Evolutionary conservation across 37 sponge, comb jelly and placozoan species (phyloP).

Genomic region (Petrosia ficiformis): DNA sequence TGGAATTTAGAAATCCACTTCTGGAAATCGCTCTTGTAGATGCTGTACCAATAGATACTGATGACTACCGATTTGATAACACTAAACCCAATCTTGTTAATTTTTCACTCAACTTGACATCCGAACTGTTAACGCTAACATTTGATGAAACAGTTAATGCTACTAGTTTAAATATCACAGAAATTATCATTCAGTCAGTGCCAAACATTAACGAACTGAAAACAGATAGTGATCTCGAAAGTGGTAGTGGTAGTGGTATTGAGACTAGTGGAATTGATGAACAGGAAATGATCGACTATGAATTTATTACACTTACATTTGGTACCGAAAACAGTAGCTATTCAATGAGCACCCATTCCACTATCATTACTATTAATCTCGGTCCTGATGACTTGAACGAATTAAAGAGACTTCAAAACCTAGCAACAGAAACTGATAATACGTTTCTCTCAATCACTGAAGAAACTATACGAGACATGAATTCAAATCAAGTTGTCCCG

Average conservation of each 20-base stretch:
- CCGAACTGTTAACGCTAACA: slow-evolving; percentile 60
- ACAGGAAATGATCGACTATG: slow-evolving; percentile 3
- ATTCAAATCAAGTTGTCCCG: slow-evolving; percentile 44
- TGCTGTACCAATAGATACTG: slow-evolving; percentile 19
- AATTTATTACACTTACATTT: slow-evolving; percentile 33
- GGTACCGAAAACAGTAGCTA: slow-evolving; percentile 57
- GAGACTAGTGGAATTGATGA: not conserved
- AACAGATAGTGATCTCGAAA: not conserved
- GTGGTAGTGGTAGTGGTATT: slow-evolving; percentile 30
- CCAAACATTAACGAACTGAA: not conserved
- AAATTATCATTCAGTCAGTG: slow-evolving; percentile 52
- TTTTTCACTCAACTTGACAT: slow-evolving; percentile 77
- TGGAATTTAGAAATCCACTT: slow-evolving; percentile 41
- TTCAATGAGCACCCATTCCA: slow-evolving; percentile 43
- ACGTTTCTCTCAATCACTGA: slow-evolving; percentile 64
- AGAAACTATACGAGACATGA: slow-evolving; percentile 65
- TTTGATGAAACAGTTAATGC: slow-evolving; percentile 87
- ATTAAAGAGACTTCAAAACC: slow-evolving; percentile 44
- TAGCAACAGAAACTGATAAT: slow-evolving; percentile 53
- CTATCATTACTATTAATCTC: slow-evolving; percentile 68
- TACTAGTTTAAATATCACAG: slow-evolving; percentile 54
- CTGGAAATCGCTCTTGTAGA: slow-evolving; percentile 1
- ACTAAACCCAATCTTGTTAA: slow-evolving; percentile 55
- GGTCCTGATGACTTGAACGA: slow-evolving; percentile 74
- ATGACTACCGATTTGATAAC: slow-evolving; percentile 50